Evolutionary conservation across 2,113 vertebrate genomes (phyloP).

Genomic region (Solenodon paradoxus): DNA sequence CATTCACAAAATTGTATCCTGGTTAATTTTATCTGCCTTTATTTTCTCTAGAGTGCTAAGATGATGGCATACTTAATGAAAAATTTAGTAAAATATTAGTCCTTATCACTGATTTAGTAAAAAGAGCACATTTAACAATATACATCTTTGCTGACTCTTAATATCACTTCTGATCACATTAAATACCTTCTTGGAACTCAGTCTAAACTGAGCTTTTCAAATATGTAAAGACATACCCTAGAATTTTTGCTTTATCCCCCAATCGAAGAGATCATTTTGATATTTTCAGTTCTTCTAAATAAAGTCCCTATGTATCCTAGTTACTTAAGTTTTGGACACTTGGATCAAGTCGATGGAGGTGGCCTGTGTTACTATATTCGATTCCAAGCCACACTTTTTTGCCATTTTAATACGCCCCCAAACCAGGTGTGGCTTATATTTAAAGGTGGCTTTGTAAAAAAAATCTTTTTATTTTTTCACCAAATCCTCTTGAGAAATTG

Average conservation of each 20-base stretch:
- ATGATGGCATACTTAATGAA: background rate
- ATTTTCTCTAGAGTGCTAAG: background rate
- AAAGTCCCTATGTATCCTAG: background rate
- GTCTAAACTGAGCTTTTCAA: background rate
- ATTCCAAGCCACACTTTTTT: no score
- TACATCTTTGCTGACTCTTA: background rate
- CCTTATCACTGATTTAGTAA: background rate
- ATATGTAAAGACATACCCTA: background rate
- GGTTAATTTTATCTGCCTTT: background rate
- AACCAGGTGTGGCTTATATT: no score
- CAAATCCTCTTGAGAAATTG: no score
- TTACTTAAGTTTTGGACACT: background rate
- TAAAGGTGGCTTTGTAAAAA: no score
- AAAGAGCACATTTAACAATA: background rate
- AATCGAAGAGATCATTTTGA: background rate
- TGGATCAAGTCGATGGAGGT: background rate
- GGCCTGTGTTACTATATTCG: background rate
- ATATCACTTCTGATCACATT: background rate
- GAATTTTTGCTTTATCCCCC: background rate
- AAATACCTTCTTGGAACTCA: background rate
- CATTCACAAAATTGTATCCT: background rate
- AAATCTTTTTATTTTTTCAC: no score
- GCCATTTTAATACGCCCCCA: no score
- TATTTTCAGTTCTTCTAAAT: background rate
- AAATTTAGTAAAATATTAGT: background rate